A percentile compares a stretch with the other conserved stretches of the same genome.
Evolutionary conservation across 2,888 invertebrate species (phyloP).

Genomic region (Amiota mariae): DNA sequence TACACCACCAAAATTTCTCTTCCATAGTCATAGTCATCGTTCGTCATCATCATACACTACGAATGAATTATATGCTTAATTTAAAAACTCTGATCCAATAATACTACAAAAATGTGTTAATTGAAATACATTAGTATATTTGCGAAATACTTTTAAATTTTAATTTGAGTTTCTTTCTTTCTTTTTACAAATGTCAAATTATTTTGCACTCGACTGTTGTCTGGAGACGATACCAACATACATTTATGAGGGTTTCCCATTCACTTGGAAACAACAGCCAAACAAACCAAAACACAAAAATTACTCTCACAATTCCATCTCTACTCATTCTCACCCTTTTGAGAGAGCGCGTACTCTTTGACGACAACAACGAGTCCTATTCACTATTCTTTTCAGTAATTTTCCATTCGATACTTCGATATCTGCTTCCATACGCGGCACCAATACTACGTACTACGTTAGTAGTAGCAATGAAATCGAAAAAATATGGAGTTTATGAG

Average conservation of each 20-base stretch:
- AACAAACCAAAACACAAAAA: background rate
- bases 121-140: too few species aligned
- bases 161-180: background rate
- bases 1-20: conserved; percentile 23
- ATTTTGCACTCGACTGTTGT: conserved; percentile 3
- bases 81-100: background rate
- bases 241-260: too few species aligned
- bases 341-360: background rate
- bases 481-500: too few species aligned
- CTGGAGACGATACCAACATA: too few species aligned
- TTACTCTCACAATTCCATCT: background rate
- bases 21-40: background rate
- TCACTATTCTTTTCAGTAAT: conserved; percentile 44
- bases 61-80: background rate
- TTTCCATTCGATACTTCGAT: conserved; percentile 52
- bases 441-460: conserved; percentile 6
- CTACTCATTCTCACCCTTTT: conserved; percentile 6
- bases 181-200: background rate
- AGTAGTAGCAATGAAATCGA: background rate
- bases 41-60: background rate
- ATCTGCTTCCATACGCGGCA: background rate
- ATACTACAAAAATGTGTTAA: too few species aligned
- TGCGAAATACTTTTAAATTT: background rate
- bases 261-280: background rate
- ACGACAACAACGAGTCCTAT: background rate